A percentile compares a stretch with the other conserved stretches of the same genome.
Evolutionary conservation across 2,797 vertebrate genomes (phyloP).

Genomic region (Pachyuromys duprasi): DNA sequence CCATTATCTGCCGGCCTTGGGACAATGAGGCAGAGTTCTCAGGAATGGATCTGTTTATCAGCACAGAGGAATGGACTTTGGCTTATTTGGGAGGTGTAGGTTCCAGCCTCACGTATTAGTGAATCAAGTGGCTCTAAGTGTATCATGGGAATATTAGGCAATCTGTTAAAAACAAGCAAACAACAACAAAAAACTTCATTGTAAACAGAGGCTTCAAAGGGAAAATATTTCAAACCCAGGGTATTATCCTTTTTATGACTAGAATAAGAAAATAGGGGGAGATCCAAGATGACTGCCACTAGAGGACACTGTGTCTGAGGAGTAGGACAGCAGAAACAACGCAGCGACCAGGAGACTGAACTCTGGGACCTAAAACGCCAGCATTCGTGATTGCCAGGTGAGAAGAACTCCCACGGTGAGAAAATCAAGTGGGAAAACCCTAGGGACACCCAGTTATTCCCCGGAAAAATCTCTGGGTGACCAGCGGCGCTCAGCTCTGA

Average conservation of each 20-base stretch:
- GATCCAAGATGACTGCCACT: too few relatives aligned
- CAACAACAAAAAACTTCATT: background rate
- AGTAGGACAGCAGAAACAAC: too few relatives aligned
- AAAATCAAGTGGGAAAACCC: too few relatives aligned
- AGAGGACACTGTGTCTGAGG: too few relatives aligned
- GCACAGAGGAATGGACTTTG: background rate
- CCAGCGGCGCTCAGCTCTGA: too few relatives aligned
- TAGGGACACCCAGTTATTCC: too few relatives aligned
- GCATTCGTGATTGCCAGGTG: too few relatives aligned
- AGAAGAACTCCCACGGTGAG: too few relatives aligned
- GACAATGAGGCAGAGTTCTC: background rate
- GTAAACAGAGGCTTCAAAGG: constrained; percentile 23
- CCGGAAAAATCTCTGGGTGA: too few relatives aligned
- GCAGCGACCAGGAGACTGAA: too few relatives aligned
- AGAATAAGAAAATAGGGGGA: constrained; percentile 42
- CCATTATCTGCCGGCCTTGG: background rate
- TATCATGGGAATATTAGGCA: background rate
- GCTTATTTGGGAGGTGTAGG: background rate
- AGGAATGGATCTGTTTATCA: background rate
- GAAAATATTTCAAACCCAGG: constrained; percentile 25
- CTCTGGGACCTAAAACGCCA: too few relatives aligned
- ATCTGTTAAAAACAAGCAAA: background rate
- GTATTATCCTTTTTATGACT: background rate
- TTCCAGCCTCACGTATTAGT: background rate
- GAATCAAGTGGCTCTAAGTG: constrained; percentile 13